phyloP scores from a whole-genome alignment of 2,797 vertebrate species.

The Takifugu ocellatus region DNA sequence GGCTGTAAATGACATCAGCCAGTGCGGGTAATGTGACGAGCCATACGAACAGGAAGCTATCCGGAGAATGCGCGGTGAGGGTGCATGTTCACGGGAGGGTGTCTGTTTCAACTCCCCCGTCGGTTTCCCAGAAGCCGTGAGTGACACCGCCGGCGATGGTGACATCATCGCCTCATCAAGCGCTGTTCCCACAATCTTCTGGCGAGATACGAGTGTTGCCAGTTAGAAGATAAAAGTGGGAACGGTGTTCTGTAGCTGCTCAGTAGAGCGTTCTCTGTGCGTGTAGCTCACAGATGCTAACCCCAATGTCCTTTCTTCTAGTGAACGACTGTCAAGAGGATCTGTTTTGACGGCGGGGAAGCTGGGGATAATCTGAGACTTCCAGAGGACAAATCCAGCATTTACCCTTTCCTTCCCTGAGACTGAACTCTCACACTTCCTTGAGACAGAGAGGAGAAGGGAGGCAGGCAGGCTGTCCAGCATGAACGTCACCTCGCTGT shows the following conservation, averaged over 20 bases:
- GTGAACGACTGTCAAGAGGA: conserved; percentile 26
- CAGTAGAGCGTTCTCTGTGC: conserved; percentile 1
- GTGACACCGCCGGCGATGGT: conserved; percentile 31
- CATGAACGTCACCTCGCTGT: conserved; percentile 96
- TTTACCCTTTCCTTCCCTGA: conserved; percentile 10
- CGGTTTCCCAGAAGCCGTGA: conserved; percentile 66
- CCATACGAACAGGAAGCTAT: conserved; percentile 64
- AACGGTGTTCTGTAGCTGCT: conserved; percentile 1
- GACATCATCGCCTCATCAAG: conserved; percentile 46
- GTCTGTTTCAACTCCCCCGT: conserved; percentile 39
- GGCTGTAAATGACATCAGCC: conserved; percentile 42
- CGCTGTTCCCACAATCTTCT: conserved; percentile 19
- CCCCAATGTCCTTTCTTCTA: conserved; percentile 14
- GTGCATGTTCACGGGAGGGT: conserved; percentile 37
- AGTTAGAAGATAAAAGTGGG: not conserved
- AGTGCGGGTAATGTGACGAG: conserved; percentile 55
- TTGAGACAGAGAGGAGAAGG: conserved; percentile 37
- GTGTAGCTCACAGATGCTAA: conserved; percentile 2
- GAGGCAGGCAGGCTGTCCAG: conserved; percentile 43
- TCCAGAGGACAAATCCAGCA: conserved; percentile 9
- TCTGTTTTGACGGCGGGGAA: conserved; percentile 17
- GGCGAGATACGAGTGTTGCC: conserved; percentile 11
- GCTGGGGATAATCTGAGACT: conserved; percentile 24
- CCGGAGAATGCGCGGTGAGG: conserved; percentile 53
- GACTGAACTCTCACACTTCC: conserved; percentile 33